A percentile compares a stretch with the other conserved stretches of the same genome.
phyloP scores from a whole-genome alignment of 2,113 vertebrate species.

The Myrmecobius fasciatus region DNA sequence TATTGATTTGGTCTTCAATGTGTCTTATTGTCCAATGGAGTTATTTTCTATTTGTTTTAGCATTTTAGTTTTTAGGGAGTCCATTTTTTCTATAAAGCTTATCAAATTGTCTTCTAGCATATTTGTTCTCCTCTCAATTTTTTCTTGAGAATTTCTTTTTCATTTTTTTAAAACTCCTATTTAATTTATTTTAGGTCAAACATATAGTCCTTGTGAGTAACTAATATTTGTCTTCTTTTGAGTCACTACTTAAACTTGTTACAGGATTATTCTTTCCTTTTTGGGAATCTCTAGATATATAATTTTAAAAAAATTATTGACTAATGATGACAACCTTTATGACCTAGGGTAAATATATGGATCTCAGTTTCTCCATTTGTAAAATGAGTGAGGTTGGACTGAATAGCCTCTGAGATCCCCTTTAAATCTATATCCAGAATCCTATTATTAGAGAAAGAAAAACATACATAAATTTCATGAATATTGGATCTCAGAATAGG shows the following conservation, averaged over 20 bases:
- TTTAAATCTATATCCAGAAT: background rate
- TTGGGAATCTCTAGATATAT: too few relatives aligned
- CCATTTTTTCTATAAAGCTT: background rate
- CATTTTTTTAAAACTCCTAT: background rate
- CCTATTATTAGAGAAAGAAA: background rate
- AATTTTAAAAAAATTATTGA: too few relatives aligned
- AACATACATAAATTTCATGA: background rate
- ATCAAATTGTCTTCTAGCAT: background rate
- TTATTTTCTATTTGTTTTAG: background rate
- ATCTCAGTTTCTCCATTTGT: too few relatives aligned
- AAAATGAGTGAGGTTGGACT: background rate
- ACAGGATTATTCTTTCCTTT: background rate
- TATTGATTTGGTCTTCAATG: background rate
- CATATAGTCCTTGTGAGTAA: background rate
- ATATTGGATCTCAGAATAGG: background rate
- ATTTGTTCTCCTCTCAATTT: background rate
- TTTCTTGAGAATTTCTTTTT: background rate
- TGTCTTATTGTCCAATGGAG: background rate
- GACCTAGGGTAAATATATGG: too few relatives aligned
- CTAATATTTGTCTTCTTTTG: background rate
- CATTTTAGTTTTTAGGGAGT: background rate
- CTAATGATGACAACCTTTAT: background rate
- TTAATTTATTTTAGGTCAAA: background rate
- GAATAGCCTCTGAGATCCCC: background rate
- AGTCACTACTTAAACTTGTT: background rate